phyloP scores from a whole-genome alignment of 2,797 vertebrate genomes.

The Smutsia temminckii region DNA sequence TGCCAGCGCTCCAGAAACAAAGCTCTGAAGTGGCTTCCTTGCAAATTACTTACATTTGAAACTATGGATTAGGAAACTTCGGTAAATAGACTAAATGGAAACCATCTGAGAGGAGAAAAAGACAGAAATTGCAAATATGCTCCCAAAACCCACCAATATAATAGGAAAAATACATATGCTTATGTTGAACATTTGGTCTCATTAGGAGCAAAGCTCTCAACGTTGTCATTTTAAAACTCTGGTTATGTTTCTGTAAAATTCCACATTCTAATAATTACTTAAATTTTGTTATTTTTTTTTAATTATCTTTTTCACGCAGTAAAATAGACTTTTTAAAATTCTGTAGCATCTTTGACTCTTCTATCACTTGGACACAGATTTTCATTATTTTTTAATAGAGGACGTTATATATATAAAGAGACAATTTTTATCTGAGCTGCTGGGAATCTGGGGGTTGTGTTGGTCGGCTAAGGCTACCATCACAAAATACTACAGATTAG shows the following conservation, averaged over 20 bases:
- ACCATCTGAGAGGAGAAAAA: slow-evolving; percentile 29
- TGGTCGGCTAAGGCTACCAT: not conserved
- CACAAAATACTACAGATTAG: not conserved
- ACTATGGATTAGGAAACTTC: slow-evolving; percentile 41
- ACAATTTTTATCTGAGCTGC: not conserved
- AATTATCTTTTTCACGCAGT: not conserved
- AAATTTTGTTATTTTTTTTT: not conserved
- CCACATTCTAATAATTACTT: not conserved
- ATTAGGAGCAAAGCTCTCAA: not conserved
- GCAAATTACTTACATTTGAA: slow-evolving; percentile 59
- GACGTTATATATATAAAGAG: not conserved
- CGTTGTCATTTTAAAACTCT: not conserved
- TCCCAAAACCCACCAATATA: not conserved
- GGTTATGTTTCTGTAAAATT: not conserved
- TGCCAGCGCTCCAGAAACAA: slow-evolving; percentile 1
- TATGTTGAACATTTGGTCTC: not conserved
- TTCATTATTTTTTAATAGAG: not conserved
- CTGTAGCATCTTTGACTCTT: not conserved
- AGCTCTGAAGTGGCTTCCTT: slow-evolving; percentile 39
- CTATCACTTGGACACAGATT: not conserved
- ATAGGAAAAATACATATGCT: not conserved
- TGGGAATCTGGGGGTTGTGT: not conserved
- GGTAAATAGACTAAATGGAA: slow-evolving; percentile 32
- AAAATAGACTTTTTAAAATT: not conserved
- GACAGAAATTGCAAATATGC: not conserved